Base-by-base conservation (phyloP, 2,888 invertebrate genomes). In the Abrostola triplasia region DNA sequence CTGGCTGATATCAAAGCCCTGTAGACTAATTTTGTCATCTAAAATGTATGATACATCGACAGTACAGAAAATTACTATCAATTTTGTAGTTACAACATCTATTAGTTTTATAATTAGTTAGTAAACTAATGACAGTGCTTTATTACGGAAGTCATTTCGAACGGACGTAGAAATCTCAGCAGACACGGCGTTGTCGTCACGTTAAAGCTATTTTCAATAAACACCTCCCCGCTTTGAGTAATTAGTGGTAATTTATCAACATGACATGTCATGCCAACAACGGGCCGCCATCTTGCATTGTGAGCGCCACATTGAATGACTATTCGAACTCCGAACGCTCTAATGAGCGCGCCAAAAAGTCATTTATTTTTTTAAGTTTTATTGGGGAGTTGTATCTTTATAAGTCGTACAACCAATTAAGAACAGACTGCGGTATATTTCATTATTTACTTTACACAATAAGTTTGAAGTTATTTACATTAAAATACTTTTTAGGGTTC, bases 221-320 rank as follows among this genome's bases (percentile, higher is more conserved):
- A 92, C 92, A 92, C 92, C 90, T 91, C 87, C 83, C 85, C 79
- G 80, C 86, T 84, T 73, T 90, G 89, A 92, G 92, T 92, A 92
- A 93, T 93, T 92, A 93, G 92, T 82, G 87, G 91, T 87, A 89
- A 93, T 93, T 89, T 88, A 93, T 93, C 93, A 93, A 91, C 88
- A 79, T 90, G 92, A 91, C 88, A 79, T 90, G 92, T 92, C 93
- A 89, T 79, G 87, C 85, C 70, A 76, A 76, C 75, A 76, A 77
- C 71, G 57, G 75, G 81, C 78, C 65, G 79, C 79, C 79, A 74
- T 77, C 59, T 79, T 73, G 71, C 59, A 77, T 53, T 57, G 59
- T 48, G 62, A 75, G 64, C 73, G 69, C 73, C 81, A 72, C 64
- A 67, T 53, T 48, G 64, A 75, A 36, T 35, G 11, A 36, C 24